Conservation (phyloP, 2,113 vertebrate genomes). For the Verasper variegatus region DNA sequence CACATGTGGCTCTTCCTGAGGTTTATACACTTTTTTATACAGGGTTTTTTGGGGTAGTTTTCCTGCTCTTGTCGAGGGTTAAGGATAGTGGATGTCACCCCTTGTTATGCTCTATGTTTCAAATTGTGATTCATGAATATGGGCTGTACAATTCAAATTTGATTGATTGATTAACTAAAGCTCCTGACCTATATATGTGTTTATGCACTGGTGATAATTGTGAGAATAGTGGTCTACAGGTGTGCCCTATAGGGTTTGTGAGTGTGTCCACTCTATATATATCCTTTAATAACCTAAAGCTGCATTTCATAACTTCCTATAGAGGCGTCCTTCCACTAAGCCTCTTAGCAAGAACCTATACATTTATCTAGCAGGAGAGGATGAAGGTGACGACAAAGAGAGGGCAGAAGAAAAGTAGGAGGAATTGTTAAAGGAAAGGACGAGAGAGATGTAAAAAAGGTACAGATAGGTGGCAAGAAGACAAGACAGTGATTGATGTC, state of each 20-base stretch:
- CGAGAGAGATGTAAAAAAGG: background rate
- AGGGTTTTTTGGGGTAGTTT: too few species aligned
- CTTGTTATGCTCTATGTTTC: too few species aligned
- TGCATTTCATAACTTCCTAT: slow-evolving; percentile 24
- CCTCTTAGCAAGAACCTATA: slow-evolving; percentile 42
- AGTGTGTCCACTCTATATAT: slow-evolving; percentile 16
- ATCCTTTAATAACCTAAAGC: slow-evolving; percentile 24
- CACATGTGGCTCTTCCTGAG: too few species aligned
- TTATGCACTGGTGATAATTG: background rate
- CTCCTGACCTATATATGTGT: background rate
- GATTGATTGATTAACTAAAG: too few species aligned
- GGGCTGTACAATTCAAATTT: too few species aligned
- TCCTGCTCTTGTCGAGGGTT: too few species aligned
- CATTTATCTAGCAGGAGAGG: slow-evolving; percentile 30
- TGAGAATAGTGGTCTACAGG: background rate
- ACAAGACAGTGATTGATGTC: slow-evolving; percentile 8
- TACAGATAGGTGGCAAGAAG: slow-evolving; percentile 9
- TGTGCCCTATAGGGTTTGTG: background rate
- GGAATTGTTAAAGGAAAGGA: background rate
- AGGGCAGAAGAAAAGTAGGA: background rate
- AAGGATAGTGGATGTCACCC: too few species aligned
- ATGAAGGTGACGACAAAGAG: slow-evolving; percentile 5
- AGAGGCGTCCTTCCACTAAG: slow-evolving; percentile 23
- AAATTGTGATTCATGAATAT: too few species aligned
- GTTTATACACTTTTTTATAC: too few species aligned